Evolutionary conservation across 2,888 invertebrate species (phyloP).

Genomic region (Syrphus vitripennis): DNA sequence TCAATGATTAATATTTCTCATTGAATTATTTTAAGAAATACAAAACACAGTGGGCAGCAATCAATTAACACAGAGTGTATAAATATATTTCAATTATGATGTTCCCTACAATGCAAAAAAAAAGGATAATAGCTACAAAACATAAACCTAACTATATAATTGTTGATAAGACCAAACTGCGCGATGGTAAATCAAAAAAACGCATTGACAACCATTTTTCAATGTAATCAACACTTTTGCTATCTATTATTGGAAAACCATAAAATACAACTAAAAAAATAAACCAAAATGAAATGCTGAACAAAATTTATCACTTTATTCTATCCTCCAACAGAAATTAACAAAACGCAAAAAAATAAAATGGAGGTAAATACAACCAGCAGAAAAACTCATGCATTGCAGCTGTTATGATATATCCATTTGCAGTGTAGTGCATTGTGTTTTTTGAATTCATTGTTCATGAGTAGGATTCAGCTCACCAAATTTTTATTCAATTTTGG

Average conservation of each 20-base stretch:
- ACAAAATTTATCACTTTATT: slow-evolving; percentile 11
- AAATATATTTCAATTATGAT: slow-evolving; percentile 15
- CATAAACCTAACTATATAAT: neutral
- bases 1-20: too few species aligned
- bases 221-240: slow-evolving; percentile 1
- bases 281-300: neutral
- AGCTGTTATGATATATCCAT: slow-evolving; percentile 24
- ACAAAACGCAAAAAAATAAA: too few species aligned
- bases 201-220: slow-evolving; percentile 9
- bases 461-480: neutral
- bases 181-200: neutral
- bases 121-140: too few species aligned
- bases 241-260: slow-evolving; percentile 12
- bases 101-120: neutral
- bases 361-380: neutral
- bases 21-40: too few species aligned
- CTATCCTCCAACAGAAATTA: slow-evolving; percentile 8
- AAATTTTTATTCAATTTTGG: slow-evolving; percentile 26
- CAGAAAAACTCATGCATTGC: slow-evolving; percentile 4
- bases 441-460: slow-evolving; percentile 6
- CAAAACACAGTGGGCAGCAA: too few species aligned
- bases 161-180: neutral
- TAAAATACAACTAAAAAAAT: neutral
- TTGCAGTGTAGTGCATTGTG: slow-evolving; percentile 5
- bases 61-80: neutral